These are phyloP conservation scores for Cataglyphis cursor DNA, from an alignment of 2,888 invertebrate species.

Conservation along the genomic window DNA sequence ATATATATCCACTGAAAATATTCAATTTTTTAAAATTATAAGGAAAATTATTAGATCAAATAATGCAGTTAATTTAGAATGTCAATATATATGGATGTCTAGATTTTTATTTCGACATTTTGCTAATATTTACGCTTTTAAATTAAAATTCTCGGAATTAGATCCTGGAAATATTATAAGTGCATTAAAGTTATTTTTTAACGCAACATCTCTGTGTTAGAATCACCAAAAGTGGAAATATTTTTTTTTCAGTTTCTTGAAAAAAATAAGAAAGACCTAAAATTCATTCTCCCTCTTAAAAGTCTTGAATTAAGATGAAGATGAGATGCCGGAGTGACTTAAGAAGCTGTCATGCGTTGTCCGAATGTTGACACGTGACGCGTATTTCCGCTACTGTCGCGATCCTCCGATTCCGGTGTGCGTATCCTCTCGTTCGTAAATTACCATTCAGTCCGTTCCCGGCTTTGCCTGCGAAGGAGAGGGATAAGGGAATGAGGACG, in stretches of 20 bases:
- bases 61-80: background rate
- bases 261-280: background rate
- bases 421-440: constrained; percentile 26
- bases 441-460: constrained; percentile 7
- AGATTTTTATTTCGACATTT: background rate
- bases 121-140: background rate
- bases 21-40: background rate
- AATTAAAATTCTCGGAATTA: background rate
- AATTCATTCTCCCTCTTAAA: background rate
- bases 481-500: constrained; percentile 22
- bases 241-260: background rate
- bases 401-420: constrained; percentile 29
- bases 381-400: constrained; percentile 4
- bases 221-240: background rate
- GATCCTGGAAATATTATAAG: background rate
- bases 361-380: background rate
- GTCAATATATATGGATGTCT: background rate
- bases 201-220: background rate
- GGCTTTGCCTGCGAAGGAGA: constrained; percentile 13
- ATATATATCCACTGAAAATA: constrained; percentile 7
- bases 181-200: background rate
- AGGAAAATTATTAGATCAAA: background rate
- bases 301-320: constrained; percentile 7
- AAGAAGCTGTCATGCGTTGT: background rate
- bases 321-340: background rate